phyloP scores from a whole-genome alignment of 2,888 invertebrate genomes.

The Rhimphoctona megacephalus region DNA sequence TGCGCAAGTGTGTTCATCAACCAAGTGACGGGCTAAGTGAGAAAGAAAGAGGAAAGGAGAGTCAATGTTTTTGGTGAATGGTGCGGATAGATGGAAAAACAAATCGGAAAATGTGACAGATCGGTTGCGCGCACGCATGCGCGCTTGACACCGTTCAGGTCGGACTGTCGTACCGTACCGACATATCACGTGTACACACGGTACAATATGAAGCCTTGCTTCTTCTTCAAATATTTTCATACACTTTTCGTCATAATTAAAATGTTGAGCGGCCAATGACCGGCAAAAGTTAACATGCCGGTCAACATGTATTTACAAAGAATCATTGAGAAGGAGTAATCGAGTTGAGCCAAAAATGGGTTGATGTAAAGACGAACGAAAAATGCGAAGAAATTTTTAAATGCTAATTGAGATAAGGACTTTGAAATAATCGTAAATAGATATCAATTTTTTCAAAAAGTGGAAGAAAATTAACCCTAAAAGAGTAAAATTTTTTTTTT shows the following conservation, averaged over 20 bases:
- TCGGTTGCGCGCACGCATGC: conserved; percentile 63
- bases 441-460: no score
- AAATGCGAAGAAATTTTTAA: no score
- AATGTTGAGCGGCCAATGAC: not conserved
- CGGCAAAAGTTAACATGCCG: not conserved
- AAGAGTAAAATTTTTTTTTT: no score
- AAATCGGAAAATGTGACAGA: conserved; percentile 67
- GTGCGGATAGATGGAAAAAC: conserved; percentile 45
- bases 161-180: conserved; percentile 10
- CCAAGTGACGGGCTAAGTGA: conserved; percentile 14
- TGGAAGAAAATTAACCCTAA: no score
- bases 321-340: not conserved
- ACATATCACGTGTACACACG: not conserved
- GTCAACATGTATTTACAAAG: not conserved
- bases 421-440: no score
- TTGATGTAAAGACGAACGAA: no score
- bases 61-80: conserved; percentile 3
- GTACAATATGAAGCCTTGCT: not conserved
- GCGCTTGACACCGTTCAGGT: conserved; percentile 54
- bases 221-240: not conserved
- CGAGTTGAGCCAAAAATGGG: not conserved
- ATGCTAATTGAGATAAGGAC: no score
- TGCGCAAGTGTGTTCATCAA: conserved; percentile 6
- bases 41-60: conserved; percentile 45
- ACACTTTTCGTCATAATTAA: not conserved